phyloP scores from a whole-genome alignment of 1,140 invertebrate species.

The Meloidogyne floridensis region DNA sequence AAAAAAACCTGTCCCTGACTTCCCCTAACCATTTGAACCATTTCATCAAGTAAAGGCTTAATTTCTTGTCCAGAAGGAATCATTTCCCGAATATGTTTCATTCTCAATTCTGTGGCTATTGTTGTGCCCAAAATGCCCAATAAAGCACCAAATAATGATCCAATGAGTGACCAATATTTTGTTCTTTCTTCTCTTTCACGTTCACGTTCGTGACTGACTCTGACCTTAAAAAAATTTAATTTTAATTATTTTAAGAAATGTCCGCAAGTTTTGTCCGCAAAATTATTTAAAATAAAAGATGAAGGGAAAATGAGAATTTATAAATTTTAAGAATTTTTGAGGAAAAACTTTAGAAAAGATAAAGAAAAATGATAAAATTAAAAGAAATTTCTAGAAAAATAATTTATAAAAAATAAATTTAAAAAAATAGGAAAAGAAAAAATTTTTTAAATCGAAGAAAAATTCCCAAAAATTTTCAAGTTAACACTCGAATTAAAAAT shows the following conservation, averaged over 20 bases:
- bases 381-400: too few relatives aligned
- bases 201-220: constrained; percentile 77
- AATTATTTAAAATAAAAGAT: not conserved
- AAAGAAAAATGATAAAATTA: too few relatives aligned
- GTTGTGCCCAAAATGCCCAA: constrained; percentile 74
- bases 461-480: too few relatives aligned
- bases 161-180: constrained; percentile 79
- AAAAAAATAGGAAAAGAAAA: not conserved
- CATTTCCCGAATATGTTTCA: constrained; percentile 73
- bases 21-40: constrained; percentile 39
- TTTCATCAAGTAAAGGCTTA: constrained; percentile 46
- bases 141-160: constrained; percentile 74
- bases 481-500: too few relatives aligned
- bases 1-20: constrained; percentile 45
- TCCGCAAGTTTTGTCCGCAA: not conserved
- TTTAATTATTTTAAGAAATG: constrained; percentile 7
- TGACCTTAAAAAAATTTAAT: constrained; percentile 67
- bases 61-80: constrained; percentile 67
- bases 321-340: too few relatives aligned
- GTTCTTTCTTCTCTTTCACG: constrained; percentile 76
- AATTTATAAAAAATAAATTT: not conserved
- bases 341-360: too few relatives aligned
- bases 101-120: constrained; percentile 73
- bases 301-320: too few relatives aligned
- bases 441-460: too few relatives aligned